Evolutionary conservation across 2,888 invertebrate genomes (phyloP), one percentile per base, ranked within the genome.

Genomic region (Drosophila algonquin): DNA sequence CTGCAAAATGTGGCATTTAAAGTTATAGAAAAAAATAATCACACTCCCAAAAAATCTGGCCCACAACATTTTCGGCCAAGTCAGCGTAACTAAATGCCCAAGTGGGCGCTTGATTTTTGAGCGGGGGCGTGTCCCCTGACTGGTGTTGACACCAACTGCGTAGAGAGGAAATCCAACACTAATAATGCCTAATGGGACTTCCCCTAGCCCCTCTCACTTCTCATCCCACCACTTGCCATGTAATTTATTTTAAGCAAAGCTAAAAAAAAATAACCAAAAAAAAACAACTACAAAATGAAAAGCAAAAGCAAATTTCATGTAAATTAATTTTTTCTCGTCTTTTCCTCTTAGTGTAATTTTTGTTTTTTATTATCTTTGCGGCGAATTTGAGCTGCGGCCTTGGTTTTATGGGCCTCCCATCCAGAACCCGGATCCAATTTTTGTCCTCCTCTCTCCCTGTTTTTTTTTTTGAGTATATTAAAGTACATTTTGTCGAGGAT

Each of bases 271-370:
- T 18, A 18, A 18, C 18, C 18, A 18, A 65, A 62, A 64, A 60
- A 27, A 61, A 74, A 73, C 50, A 10, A 1, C 3, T 1, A 35
- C 10, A 32, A 32, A 32, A 32, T 32, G 32, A 32, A 32, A 40
- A 40, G n/a, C 14, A 40, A 40, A 40, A 40, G n/a, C 57, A 76
- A 81, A 80, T 76, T 80, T 80, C 83, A 83, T 81, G 80, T 76
- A 83, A 81, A 83, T 83, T 83, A 80, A 81, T 81, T 80, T 71
- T 71, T 78, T 79, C 73, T 68, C 74, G 57, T 76, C 69, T 30
- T 8, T 57, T 68, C 24, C 46, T 52, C 57, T 63, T 65, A 68
- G 81, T 63, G 70, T 77, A 77, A 77, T 80, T 78, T 72, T 71
- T 67, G 47, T 18, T 79, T 73, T 76, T 80, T 75, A 75, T 80